These are phyloP conservation scores for Acleris holmiana DNA, from an alignment of 2,888 invertebrate species.

Conservation along the genomic window DNA sequence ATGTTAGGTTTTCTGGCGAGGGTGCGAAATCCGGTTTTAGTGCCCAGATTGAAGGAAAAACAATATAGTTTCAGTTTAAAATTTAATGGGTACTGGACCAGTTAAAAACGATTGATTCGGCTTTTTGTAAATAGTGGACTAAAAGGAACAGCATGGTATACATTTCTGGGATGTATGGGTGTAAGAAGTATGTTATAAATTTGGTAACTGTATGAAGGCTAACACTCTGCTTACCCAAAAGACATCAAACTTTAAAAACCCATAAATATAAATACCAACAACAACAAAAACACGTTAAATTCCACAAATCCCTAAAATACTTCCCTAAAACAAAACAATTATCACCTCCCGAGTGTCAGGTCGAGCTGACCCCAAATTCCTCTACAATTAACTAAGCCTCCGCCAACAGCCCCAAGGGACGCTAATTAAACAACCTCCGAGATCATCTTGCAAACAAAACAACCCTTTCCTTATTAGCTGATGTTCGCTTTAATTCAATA, in stretches of 20 bases:
- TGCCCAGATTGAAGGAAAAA: not conserved
- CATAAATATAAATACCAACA: too few species aligned
- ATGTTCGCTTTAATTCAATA: conserved; percentile 78
- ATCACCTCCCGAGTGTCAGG: conserved; percentile 39
- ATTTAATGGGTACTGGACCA: not conserved
- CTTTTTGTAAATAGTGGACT: too few species aligned
- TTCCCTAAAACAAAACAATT: conserved; percentile 38
- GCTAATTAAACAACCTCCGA: conserved; percentile 74
- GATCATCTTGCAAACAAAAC: conserved; percentile 77
- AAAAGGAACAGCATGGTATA: too few species aligned
- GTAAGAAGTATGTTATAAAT: too few species aligned
- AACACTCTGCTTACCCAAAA: too few species aligned
- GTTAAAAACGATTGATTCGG: not conserved
- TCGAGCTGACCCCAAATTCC: conserved; percentile 59
- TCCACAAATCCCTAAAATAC: not conserved
- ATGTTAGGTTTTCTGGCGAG: conserved; percentile 18
- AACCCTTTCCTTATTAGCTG: conserved; percentile 68
- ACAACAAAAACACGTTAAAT: too few species aligned
- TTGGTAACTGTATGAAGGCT: too few species aligned
- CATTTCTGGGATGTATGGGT: too few species aligned
- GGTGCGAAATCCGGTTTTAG: conserved; percentile 2
- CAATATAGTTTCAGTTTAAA: not conserved
- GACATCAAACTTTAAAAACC: too few species aligned
- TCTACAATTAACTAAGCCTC: conserved; percentile 65
- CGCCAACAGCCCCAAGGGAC: conserved; percentile 72